phyloP scores from a whole-genome alignment of 2,888 invertebrate genomes.

The Aelia acuminata region DNA sequence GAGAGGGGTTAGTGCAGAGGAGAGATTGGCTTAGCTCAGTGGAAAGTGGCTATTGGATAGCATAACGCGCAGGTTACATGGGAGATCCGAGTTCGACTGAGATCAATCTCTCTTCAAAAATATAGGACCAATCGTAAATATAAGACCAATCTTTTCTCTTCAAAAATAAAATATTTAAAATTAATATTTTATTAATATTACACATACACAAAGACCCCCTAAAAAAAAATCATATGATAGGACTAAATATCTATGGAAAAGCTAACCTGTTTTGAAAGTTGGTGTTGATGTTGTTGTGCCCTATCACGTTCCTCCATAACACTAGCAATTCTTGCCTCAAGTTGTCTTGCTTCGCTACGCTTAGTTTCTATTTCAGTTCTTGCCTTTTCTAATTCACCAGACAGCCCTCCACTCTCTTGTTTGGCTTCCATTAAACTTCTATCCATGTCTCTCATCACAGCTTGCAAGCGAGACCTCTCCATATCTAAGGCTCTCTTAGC shows the following conservation, averaged over 20 bases:
- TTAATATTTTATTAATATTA: no score
- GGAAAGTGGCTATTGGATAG: no score
- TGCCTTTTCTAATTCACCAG: conserved; percentile 65
- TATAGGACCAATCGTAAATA: no score
- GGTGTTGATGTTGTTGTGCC: conserved; percentile 80
- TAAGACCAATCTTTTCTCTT: no score
- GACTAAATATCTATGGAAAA: not conserved
- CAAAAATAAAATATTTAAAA: no score
- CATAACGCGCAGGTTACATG: no score
- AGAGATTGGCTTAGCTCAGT: no score
- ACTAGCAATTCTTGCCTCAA: conserved; percentile 79
- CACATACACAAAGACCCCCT: no score
- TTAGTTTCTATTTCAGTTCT: conserved; percentile 64
- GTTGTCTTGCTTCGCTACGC: conserved; percentile 74
- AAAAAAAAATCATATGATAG: not conserved
- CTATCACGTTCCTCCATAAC: conserved; percentile 86
- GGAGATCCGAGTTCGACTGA: no score
- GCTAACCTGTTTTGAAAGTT: conserved; percentile 79
- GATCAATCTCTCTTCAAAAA: no score
- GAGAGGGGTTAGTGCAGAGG: no score
- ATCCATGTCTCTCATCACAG: conserved; percentile 68
- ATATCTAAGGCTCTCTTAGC: conserved; percentile 80
- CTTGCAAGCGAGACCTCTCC: conserved; percentile 82
- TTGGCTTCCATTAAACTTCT: conserved; percentile 66
- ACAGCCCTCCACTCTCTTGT: conserved; percentile 63